Conservation (phyloP, 2,113 vertebrate genomes). For the Trematocara stigmaticum region DNA sequence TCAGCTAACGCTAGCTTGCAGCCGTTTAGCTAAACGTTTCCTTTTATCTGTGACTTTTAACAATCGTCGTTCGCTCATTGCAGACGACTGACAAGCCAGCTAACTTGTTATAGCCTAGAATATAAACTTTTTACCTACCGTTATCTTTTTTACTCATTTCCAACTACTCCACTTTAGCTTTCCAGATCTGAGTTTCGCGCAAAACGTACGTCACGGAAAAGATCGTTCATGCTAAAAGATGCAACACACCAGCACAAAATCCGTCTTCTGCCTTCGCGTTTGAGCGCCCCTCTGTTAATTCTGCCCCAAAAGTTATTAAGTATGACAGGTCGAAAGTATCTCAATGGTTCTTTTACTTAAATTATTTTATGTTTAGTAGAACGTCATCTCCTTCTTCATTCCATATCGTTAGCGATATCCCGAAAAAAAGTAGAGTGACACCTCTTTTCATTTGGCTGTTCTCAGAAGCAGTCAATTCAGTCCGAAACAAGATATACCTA, state of each 20-base stretch:
- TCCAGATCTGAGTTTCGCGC: conserved; percentile 37
- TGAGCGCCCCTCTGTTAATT: not conserved
- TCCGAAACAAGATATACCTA: not conserved
- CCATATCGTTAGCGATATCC: not conserved
- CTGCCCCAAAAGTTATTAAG: not conserved
- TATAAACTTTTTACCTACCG: conserved; percentile 17
- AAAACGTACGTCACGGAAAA: conserved; percentile 27
- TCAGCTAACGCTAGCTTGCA: not conserved
- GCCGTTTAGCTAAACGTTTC: not conserved
- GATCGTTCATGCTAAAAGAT: not conserved
- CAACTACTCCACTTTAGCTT: not conserved
- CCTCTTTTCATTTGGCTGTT: not conserved
- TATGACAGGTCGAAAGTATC: not conserved
- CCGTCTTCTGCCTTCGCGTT: not conserved
- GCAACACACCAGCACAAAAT: not conserved
- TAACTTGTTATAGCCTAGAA: not conserved
- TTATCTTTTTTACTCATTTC: conserved; percentile 75
- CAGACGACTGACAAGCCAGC: fast-evolving
- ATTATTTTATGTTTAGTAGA: not conserved
- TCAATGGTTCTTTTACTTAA: not conserved
- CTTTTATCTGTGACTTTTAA: not conserved
- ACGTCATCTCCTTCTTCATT: not conserved
- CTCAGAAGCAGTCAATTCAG: not conserved
- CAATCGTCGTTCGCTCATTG: not conserved
- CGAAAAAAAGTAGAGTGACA: not conserved